A percentile compares a stretch with the other conserved stretches of the same genome.
phyloP scores from a whole-genome alignment of 1,140 invertebrate genomes.

The Scaptomyza pallida region DNA sequence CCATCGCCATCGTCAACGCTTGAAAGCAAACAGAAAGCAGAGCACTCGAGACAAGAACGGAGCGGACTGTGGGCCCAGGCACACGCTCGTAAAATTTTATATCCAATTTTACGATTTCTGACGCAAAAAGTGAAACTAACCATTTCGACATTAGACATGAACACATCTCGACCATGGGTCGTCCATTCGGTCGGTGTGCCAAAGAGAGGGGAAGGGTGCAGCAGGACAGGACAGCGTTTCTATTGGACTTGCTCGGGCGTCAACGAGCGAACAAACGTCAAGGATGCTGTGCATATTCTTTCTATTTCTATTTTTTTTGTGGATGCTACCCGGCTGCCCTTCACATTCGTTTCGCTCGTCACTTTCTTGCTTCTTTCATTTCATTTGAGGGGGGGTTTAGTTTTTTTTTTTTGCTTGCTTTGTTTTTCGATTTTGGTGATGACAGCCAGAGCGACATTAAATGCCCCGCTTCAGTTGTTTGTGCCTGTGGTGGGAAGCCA shows the following conservation, averaged over 20 bases:
- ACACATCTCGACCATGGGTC: constrained; percentile 65
- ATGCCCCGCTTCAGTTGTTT: constrained; percentile 80
- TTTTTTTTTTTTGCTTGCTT: constrained; percentile 46
- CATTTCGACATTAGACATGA: constrained; percentile 82
- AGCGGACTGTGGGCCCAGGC: constrained; percentile 38
- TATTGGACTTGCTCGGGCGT: constrained; percentile 61
- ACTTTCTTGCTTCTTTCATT: constrained; percentile 25
- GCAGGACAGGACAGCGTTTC: constrained; percentile 24
- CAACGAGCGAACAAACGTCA: constrained; percentile 81
- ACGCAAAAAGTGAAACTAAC: constrained; percentile 83
- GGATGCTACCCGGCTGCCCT: neutral
- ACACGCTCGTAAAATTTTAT: constrained; percentile 82
- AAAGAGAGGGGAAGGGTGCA: neutral
- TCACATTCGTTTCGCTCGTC: constrained; percentile 33
- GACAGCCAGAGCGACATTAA: constrained; percentile 79
- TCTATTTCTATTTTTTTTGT: too few relatives aligned
- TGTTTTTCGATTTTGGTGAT: constrained; percentile 79
- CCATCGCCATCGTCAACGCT: constrained; percentile 35
- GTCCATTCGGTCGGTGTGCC: constrained; percentile 11
- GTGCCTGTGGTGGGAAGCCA: constrained; percentile 63
- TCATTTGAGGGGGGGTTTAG: too few relatives aligned
- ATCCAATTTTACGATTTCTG: constrained; percentile 82
- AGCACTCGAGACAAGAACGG: constrained; percentile 51
- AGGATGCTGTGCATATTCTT: constrained; percentile 72
- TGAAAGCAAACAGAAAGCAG: constrained; percentile 66